Evolutionary conservation across 2,888 invertebrate species (phyloP), one percentile per base, ranked within the genome.

Genomic region (Epirrhoe alternata): DNA sequence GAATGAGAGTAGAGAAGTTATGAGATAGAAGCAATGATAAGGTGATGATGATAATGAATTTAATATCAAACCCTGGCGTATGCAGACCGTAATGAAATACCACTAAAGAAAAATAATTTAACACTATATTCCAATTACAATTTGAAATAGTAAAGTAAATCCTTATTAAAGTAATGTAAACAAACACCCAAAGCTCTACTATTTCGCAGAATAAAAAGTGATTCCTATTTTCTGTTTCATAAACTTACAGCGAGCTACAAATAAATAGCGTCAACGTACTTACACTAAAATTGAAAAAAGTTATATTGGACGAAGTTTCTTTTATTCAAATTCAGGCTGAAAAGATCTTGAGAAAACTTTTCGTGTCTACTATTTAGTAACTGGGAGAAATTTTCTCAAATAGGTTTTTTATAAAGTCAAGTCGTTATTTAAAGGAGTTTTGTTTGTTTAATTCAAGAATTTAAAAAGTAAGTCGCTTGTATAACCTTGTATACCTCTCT

Each of bases 161-260:
- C 12, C 47, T 16, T 47, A 14, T 7, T 1, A 47, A 16, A 47
- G 14, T 47, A 47, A 47, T 47, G 14, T 47, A 12, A 47, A 47
- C 8, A n/a, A 55, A 14, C 33, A 42, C 38, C 14, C 33, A 42
- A 61, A 12, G 30, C 50, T 16, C 38, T 30, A 50, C 30, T 52
- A 24, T 45, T 57, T 57, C 7, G n/a, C 33, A 58, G 75, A 80
- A 78, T 79, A 80, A 76, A 74, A 76, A 72, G 72, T 76, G 75
- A 74, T 30, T 12, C 42, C 42, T 78, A 75, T 75, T 74, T 75
- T 62, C 56, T 75, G 73, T 77, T 71, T 69, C 65, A 64, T 73
- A 77, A 76, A 79, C 60, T 69, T 68, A 69, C 47, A 33, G 14
- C 61, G 38, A 53, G 38, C 57, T 63, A 69, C 69, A 71, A 74